Evolutionary conservation across 1,140 invertebrate species (phyloP), one percentile per base, ranked within the genome.

Genomic region (Pararge aegeria): DNA sequence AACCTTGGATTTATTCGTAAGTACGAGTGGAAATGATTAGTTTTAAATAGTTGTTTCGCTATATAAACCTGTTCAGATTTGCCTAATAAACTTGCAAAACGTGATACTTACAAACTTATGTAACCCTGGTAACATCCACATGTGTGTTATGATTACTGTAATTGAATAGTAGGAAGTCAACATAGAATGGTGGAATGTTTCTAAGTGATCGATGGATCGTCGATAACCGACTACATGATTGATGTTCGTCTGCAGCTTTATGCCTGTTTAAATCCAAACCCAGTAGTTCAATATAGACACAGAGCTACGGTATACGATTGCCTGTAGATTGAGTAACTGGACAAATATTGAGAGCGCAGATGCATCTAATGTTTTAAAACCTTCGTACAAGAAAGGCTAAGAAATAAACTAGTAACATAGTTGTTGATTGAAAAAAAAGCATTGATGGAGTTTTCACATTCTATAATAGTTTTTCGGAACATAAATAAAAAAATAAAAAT

Each of bases 211-310:
- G 70, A 81, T 78, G 49, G 69, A 64, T 74, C 73, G n/a, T n/a
- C n/a, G n/a, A n/a, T n/a, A n/a, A n/a, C 74, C 78, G 72, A 70
- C 59, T 64, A 56, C 61, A 53, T 75, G 74, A 77, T 77, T 69
- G 63, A 76, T 77, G n/a, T 78, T 54, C 49, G 56, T 68, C 42
- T 52, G 51, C 42, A 64, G 21, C 42, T 10, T 4, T 46, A 46
- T 46, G 29, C 27, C 40, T 56, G 54, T 44, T 60, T 61, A 40
- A 57, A 54, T 52, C 59, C 55, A 58, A 56, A 68, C 20, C 16
- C 16, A 10, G 13, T 46, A 2, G 15, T 27, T 10, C 7, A 34
- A 34, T 34, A 1, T 12, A n/a, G 9, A 1, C 10, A 12, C 10
- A 34, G 4, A 10, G 24, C 24, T 4, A 27, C n/a, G 27, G 27